These are phyloP conservation scores for Chionoecetes opilio DNA, from an alignment of 1,140 invertebrate species.

Conservation along the genomic window DNA sequence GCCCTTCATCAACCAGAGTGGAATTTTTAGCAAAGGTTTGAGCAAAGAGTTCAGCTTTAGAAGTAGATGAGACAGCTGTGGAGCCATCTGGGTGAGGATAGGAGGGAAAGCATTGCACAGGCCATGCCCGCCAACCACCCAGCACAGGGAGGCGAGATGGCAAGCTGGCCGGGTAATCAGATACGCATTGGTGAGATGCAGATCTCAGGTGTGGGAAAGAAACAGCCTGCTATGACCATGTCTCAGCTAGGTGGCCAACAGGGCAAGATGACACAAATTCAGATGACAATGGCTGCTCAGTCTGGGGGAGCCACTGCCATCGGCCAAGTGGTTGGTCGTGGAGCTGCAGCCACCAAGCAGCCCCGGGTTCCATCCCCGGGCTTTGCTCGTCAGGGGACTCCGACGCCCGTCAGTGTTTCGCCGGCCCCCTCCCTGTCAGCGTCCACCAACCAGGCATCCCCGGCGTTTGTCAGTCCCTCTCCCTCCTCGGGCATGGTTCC, in stretches of 20 bases:
- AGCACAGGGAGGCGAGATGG: slow-evolving; percentile 67
- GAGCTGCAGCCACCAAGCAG: slow-evolving; percentile 73
- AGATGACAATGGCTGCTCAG: slow-evolving; percentile 71
- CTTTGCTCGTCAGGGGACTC: slow-evolving; percentile 79
- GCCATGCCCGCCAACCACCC: slow-evolving; percentile 69
- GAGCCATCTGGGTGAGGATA: too few relatives aligned
- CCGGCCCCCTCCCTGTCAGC: slow-evolving; percentile 70
- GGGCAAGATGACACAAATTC: slow-evolving; percentile 70
- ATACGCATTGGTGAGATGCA: slow-evolving; percentile 70
- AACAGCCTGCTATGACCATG: slow-evolving; percentile 62
- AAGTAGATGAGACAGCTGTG: too few relatives aligned
- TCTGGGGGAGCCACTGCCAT: too few relatives aligned
- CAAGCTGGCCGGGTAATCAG: slow-evolving; percentile 66
- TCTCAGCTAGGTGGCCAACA: too few relatives aligned
- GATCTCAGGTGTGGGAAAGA: slow-evolving; percentile 64
- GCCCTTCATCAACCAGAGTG: too few relatives aligned
- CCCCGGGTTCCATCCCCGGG: slow-evolving; percentile 80
- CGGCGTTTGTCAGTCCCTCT: slow-evolving; percentile 75
- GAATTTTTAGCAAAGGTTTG: too few relatives aligned
- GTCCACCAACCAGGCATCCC: slow-evolving; percentile 68
- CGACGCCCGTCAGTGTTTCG: slow-evolving; percentile 74
- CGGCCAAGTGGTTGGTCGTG: too few relatives aligned
- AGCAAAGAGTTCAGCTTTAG: too few relatives aligned
- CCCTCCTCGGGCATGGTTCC: slow-evolving; percentile 79
- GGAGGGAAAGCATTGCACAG: slow-evolving; percentile 76